Base-by-base conservation (phyloP, 2,113 vertebrate species). In the Phrynosoma platyrhinos region DNA sequence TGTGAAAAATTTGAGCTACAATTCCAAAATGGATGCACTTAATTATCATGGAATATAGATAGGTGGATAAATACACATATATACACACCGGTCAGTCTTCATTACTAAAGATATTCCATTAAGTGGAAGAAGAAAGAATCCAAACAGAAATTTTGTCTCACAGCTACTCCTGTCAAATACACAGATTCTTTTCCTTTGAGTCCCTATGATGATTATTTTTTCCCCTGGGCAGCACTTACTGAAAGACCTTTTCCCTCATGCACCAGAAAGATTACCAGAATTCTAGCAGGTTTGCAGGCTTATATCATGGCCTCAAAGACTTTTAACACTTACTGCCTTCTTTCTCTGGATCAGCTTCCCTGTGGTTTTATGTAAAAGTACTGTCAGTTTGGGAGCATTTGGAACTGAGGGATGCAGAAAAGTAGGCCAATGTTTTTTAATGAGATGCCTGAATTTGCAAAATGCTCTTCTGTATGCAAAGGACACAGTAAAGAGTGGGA, bases 341-440 rank as follows among this genome's bases (percentile, higher is more conserved):
- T 6, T 87, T 55, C n/a, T 23, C 32, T 27, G 12, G 47, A 58
- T 68, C 82, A 3, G 16, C 84, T 82, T 58, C 23, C 79, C 85
- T 86, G 25, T 1, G 0, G 42, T 92, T 93, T 79, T 88, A 77
- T 0, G 0, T 36, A 89, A 78, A 93, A 91, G 64, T 32, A 64
- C 72, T 82, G 52, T 86, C n/a, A 90, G 8, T 81, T 85, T 77
- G 82, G 90, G 82, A 91, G 32, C 64, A 76, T 53, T 88, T 53
- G 79, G 76, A 94, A 82, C 75, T 84, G 36, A 36, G 78, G 68
- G 72, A 82, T 89, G 87, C 52, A 90, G 79, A 87, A 93, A 96
- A 91, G 76, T 88, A 93, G 93, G 90, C 83, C 87, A 93, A 82
- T 75, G 42, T 71, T 92, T 93, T 89, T 87, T 88, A 94, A 92